These are phyloP conservation scores for Pimephales promelas DNA, from an alignment of 2,113 vertebrate species.

Conservation along the genomic window DNA sequence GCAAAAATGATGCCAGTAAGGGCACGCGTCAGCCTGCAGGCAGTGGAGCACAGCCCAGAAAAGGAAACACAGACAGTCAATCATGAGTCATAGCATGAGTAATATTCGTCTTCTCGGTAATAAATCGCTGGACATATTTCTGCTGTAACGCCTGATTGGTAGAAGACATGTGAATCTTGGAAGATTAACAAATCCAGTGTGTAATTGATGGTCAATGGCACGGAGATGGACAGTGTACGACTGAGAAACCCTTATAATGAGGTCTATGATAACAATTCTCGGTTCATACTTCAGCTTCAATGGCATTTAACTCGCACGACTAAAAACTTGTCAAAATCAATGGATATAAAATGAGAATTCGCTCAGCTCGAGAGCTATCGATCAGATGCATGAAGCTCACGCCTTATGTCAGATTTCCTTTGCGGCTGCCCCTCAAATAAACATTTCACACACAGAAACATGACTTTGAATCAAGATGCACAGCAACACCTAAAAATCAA, in stretches of 20 bases:
- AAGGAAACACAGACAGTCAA: constrained; percentile 47
- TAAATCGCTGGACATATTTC: constrained; percentile 3
- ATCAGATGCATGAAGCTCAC: constrained; percentile 44
- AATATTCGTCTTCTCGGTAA: constrained; percentile 29
- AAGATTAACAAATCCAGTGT: constrained; percentile 19
- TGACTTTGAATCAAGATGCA: constrained; percentile 56
- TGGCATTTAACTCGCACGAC: constrained; percentile 42
- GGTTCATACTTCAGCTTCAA: constrained; percentile 22
- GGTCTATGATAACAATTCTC: constrained; percentile 43
- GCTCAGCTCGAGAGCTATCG: constrained; percentile 43
- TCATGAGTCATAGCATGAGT: constrained; percentile 35
- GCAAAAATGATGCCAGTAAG: constrained; percentile 64
- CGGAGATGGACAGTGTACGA: background rate
- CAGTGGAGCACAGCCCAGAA: constrained; percentile 66
- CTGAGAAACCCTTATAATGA: constrained; percentile 28
- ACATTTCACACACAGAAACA: constrained; percentile 59
- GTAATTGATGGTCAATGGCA: constrained; percentile 39
- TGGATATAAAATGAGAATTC: constrained; percentile 52
- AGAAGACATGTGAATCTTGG: constrained; percentile 28
- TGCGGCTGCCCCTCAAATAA: constrained; percentile 70
- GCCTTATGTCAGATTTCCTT: constrained; percentile 43
- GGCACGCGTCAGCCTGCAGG: constrained; percentile 61
- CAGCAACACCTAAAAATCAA: constrained; percentile 70
- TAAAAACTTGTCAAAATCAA: constrained; percentile 47
- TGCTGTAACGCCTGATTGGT: constrained; percentile 1